Evolutionary conservation across 2,113 vertebrate species (phyloP).

Genomic region (Plectropomus leopardus): DNA sequence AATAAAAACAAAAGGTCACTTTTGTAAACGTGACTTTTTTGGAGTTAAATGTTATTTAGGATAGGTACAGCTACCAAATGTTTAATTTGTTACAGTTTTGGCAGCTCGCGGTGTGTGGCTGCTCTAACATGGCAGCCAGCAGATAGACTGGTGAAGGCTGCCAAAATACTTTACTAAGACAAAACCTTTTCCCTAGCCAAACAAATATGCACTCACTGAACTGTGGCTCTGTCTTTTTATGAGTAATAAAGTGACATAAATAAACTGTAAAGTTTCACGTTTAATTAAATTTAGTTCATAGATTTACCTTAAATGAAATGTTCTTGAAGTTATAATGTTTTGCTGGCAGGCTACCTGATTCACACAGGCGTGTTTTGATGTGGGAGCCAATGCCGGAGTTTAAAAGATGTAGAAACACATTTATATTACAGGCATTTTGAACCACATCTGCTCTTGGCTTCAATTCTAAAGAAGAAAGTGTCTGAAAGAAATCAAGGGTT

Average conservation of each 20-base stretch:
- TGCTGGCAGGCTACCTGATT: background rate
- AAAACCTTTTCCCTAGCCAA: conserved; percentile 20
- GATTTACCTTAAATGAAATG: conserved; percentile 21
- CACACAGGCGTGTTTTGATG: conserved; percentile 19
- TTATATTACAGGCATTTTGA: conserved; percentile 3
- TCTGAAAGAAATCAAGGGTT: background rate
- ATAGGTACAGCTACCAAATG: background rate
- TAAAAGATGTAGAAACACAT: conserved; percentile 11
- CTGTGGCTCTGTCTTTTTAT: conserved; percentile 15
- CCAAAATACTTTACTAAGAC: conserved; percentile 31
- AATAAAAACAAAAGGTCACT: background rate
- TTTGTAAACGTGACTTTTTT: background rate
- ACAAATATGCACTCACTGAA: conserved; percentile 23
- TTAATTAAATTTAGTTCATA: conserved; percentile 30
- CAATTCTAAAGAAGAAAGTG: conserved; percentile 1
- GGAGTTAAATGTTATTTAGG: background rate
- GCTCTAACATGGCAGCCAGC: conserved; percentile 13
- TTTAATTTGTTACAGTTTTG: conserved; percentile 12
- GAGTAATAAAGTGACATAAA: background rate
- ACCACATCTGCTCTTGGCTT: conserved; percentile 29
- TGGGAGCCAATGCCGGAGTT: background rate
- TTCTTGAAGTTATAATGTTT: conserved; percentile 29
- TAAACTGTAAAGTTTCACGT: conserved; percentile 3
- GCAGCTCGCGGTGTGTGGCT: conserved; percentile 10
- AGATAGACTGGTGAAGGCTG: conserved; percentile 16